Evolutionary conservation across 2,888 invertebrate species (phyloP).

Genomic region (Dryobota labecula): DNA sequence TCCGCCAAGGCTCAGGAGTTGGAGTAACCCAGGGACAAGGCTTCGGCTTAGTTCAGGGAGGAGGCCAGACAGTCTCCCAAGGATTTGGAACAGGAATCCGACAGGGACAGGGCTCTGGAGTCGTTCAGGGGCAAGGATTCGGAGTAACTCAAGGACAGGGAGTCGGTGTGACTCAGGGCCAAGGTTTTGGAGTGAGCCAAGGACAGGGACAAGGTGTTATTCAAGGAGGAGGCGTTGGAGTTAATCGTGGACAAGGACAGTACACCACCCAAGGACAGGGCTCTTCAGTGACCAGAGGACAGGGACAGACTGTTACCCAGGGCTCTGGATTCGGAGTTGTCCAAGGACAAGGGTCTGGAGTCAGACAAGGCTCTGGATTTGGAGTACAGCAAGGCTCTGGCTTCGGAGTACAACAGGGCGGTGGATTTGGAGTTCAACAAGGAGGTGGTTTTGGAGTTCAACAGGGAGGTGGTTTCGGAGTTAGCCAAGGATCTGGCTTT

Average conservation of each 20-base stretch:
- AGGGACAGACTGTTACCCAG: conserved; percentile 21
- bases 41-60: conserved; percentile 44
- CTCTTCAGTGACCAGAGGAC: neutral
- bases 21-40: conserved; percentile 45
- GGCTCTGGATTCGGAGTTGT: conserved; percentile 29
- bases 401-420: conserved; percentile 40
- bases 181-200: conserved; percentile 16
- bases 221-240: conserved; percentile 48
- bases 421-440: conserved; percentile 48
- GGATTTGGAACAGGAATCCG: conserved; percentile 55
- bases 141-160: conserved; percentile 29
- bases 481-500: conserved; percentile 22
- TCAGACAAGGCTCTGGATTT: conserved; percentile 36
- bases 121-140: conserved; percentile 23
- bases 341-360: conserved; percentile 44
- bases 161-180: conserved; percentile 28
- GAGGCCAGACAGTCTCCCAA: conserved; percentile 53
- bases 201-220: conserved; percentile 38
- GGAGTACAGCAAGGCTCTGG: conserved; percentile 59
- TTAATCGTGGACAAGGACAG: conserved; percentile 43
- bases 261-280: conserved; percentile 30
- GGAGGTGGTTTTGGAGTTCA: conserved; percentile 40
- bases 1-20: conserved; percentile 45
- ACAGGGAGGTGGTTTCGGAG: conserved; percentile 45
- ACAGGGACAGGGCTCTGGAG: conserved; percentile 47